phyloP scores from a whole-genome alignment of 1,140 invertebrate species.

The Myzus persicae region DNA sequence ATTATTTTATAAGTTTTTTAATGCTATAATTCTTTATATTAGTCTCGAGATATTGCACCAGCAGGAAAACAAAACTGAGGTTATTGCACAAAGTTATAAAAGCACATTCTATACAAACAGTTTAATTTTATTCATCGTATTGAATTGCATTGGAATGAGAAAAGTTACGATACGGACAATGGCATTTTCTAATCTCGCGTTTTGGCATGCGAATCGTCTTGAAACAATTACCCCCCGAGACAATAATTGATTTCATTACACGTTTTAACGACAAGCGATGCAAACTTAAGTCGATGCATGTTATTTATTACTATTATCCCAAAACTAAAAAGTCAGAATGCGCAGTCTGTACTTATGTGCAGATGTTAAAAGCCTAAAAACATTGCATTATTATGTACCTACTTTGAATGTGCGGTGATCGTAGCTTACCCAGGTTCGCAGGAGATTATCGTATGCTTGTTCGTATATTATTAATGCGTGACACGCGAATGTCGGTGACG shows the following conservation, averaged over 20 bases:
- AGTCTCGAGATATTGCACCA: not conserved
- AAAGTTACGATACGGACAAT: not conserved
- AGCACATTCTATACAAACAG: not conserved
- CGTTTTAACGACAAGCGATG: not conserved
- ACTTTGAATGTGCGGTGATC: not conserved
- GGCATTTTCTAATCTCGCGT: not conserved
- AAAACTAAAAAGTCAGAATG: not conserved
- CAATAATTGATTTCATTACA: constrained; percentile 4
- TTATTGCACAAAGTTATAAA: not conserved
- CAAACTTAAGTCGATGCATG: not conserved
- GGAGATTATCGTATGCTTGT: too few species aligned
- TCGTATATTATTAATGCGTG: not conserved
- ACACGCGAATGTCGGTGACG: not conserved
- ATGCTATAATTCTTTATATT: not conserved
- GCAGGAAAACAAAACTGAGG: not conserved
- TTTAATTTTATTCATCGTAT: constrained; percentile 1
- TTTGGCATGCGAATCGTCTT: not conserved
- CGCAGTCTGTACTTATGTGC: not conserved
- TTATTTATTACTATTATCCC: not conserved
- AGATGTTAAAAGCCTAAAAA: not conserved
- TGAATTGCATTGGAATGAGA: not conserved
- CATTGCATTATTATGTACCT: not conserved
- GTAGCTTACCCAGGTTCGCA: not conserved
- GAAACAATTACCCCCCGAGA: not conserved
- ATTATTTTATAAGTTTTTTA: not conserved